phyloP scores from a whole-genome alignment of 1,140 invertebrate species.

The Luehdorfia chinensis region DNA sequence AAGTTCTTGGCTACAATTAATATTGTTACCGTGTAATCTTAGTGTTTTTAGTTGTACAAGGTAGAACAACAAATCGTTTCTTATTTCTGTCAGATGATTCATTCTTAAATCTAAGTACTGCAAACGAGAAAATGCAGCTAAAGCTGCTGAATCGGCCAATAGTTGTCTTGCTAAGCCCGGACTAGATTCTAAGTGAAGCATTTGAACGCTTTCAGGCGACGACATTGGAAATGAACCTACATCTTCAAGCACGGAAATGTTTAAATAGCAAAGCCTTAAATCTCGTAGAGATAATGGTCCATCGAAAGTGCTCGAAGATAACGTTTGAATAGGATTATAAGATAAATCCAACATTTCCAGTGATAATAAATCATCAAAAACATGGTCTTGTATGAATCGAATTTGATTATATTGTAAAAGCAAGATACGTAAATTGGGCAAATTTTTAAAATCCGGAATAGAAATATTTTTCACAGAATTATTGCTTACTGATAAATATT shows the following conservation, averaged over 20 bases:
- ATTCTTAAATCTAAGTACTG: slow-evolving; percentile 84
- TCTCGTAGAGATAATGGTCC: slow-evolving; percentile 81
- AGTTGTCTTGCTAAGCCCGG: slow-evolving; percentile 83
- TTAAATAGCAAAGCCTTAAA: slow-evolving; percentile 83
- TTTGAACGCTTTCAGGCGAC: slow-evolving; percentile 82
- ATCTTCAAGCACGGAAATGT: slow-evolving; percentile 77
- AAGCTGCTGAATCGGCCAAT: slow-evolving; percentile 82
- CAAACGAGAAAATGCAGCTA: slow-evolving; percentile 83
- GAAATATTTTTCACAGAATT: slow-evolving; percentile 82
- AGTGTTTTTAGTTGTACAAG: slow-evolving; percentile 82
- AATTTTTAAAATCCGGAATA: slow-evolving; percentile 82
- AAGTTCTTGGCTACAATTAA: slow-evolving; percentile 81
- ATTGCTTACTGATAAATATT: slow-evolving; percentile 70
- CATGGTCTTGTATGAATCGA: slow-evolving; percentile 80
- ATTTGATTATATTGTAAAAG: slow-evolving; percentile 84
- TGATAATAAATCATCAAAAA: slow-evolving; percentile 81
- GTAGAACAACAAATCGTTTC: slow-evolving; percentile 82
- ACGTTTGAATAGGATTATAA: slow-evolving; percentile 83
- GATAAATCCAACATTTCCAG: slow-evolving; percentile 87
- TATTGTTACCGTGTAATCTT: slow-evolving; percentile 79
- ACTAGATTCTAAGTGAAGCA: slow-evolving; percentile 85
- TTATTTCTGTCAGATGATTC: slow-evolving; percentile 74
- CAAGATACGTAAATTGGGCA: slow-evolving; percentile 84
- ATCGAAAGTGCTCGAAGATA: slow-evolving; percentile 82
- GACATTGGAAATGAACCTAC: slow-evolving; percentile 84